Conservation (phyloP, 2,113 vertebrate genomes). For the Rattus rattus region DNA sequence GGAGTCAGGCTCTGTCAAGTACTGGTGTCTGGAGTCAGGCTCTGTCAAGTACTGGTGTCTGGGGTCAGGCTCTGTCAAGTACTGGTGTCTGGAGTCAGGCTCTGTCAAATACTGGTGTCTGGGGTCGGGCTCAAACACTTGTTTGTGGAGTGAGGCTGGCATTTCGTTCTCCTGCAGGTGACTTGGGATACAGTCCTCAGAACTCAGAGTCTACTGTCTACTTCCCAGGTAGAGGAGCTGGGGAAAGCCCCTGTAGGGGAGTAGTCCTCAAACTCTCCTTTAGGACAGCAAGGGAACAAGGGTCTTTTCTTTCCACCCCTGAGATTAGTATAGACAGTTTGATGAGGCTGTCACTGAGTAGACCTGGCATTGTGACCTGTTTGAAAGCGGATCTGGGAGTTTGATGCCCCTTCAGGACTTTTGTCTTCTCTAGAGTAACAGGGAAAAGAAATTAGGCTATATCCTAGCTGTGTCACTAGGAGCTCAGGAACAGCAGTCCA, state of each 20-base stretch:
- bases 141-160: not conserved
- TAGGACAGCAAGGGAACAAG: not conserved
- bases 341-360: not conserved
- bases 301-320: not conserved
- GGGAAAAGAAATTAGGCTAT: not conserved
- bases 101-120: not conserved
- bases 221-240: not conserved
- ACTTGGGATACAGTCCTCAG: not conserved
- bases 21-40: too few relatives aligned
- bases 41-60: too few relatives aligned
- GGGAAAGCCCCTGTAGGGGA: not conserved
- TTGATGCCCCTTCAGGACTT: not conserved
- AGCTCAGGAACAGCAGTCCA: not conserved
- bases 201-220: not conserved
- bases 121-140: not conserved
- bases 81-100: too few relatives aligned
- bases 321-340: not conserved
- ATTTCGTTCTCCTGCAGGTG: not conserved
- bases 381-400: not conserved
- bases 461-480: not conserved
- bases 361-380: not conserved
- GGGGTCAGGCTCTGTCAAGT: too few relatives aligned
- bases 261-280: not conserved
- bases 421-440: not conserved
- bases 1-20: not conserved